These are phyloP conservation scores for Tetanocera ferruginea DNA, from an alignment of 2,888 invertebrate species.

Conservation along the genomic window DNA sequence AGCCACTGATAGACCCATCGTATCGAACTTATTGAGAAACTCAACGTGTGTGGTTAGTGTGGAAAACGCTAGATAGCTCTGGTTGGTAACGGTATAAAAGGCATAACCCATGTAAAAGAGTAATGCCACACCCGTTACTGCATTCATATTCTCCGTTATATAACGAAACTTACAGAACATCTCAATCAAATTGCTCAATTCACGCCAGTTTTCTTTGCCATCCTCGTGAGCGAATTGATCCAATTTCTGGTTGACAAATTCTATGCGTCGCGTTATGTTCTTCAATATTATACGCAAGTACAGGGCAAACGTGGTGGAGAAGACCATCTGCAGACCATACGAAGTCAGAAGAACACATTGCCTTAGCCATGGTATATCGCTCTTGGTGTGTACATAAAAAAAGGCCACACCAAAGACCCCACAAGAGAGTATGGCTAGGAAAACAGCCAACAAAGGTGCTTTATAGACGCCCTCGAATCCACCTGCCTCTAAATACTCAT, in stretches of 20 bases:
- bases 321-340: slow-evolving; percentile 56
- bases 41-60: slow-evolving; percentile 53
- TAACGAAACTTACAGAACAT: slow-evolving; percentile 61
- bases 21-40: slow-evolving; percentile 49
- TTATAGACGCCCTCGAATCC: slow-evolving; percentile 52
- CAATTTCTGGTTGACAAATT: slow-evolving; percentile 55
- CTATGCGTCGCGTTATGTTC: slow-evolving; percentile 54
- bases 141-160: slow-evolving; percentile 59
- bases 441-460: slow-evolving; percentile 47
- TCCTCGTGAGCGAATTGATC: slow-evolving; percentile 51
- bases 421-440: slow-evolving; percentile 42
- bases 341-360: slow-evolving; percentile 51
- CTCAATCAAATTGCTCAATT: slow-evolving; percentile 61
- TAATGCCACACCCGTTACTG: slow-evolving; percentile 56
- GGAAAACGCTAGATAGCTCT: slow-evolving; percentile 61
- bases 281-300: slow-evolving; percentile 55
- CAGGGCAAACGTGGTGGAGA: slow-evolving; percentile 55
- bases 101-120: slow-evolving; percentile 61
- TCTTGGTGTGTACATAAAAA: slow-evolving; percentile 54
- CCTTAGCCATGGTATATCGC: slow-evolving; percentile 45
- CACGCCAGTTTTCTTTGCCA: slow-evolving; percentile 55
- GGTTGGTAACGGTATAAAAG: slow-evolving; percentile 64
- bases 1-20: slow-evolving; percentile 56
- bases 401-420: slow-evolving; percentile 54
- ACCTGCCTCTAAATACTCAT: slow-evolving; percentile 52